phyloP scores from a whole-genome alignment of 1,140 invertebrate genomes.

The Euglossa dilemma region DNA sequence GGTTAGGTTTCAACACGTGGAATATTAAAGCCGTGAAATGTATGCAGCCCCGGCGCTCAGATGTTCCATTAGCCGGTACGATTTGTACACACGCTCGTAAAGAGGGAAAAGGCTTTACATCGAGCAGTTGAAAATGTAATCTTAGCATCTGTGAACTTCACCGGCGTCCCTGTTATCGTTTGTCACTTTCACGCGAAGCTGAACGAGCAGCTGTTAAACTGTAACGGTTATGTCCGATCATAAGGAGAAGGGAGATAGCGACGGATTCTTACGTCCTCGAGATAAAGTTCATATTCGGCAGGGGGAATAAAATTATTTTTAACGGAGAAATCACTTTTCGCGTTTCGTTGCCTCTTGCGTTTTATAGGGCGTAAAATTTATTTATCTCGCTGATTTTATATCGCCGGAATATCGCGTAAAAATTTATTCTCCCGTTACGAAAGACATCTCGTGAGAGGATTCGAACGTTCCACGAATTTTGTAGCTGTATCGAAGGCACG shows the following conservation, averaged over 20 bases:
- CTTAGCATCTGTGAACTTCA: conserved; percentile 4
- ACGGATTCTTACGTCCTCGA: neutral
- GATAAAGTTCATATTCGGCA: neutral
- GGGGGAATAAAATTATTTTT: neutral
- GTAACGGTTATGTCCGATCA: no score
- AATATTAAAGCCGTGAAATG: conserved; percentile 16
- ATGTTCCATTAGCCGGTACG: conserved; percentile 20
- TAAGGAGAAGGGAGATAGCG: neutral
- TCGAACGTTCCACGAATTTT: no score
- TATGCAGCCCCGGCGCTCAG: conserved; percentile 12
- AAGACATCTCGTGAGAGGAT: no score
- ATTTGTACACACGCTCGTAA: conserved; percentile 12
- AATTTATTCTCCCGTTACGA: no score
- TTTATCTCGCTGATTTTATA: no score
- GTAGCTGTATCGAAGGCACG: no score
- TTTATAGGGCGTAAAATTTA: no score
- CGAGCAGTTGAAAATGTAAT: neutral
- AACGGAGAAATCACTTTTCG: no score
- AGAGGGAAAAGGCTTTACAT: neutral
- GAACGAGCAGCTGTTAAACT: neutral
- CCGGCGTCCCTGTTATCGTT: conserved; percentile 5
- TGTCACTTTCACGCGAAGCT: conserved; percentile 1
- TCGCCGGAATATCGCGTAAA: no score
- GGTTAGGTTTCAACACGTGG: conserved; percentile 4
- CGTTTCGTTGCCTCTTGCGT: no score